Evolutionary conservation across 2,888 invertebrate genomes (phyloP), one percentile per base, ranked within the genome.

Genomic region (Dioctria linearis): DNA sequence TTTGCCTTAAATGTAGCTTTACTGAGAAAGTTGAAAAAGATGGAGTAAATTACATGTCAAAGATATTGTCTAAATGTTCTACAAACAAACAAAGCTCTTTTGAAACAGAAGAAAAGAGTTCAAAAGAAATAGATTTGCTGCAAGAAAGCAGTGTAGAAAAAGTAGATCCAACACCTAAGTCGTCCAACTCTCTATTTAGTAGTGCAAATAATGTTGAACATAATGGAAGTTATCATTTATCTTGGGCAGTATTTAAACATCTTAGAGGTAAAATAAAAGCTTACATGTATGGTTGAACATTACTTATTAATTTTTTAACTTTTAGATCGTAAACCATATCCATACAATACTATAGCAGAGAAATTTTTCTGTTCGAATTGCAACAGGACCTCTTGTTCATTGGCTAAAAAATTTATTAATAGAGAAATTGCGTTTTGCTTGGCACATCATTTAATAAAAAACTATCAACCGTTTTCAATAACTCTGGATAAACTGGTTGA

Each of bases 201-300:
- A 6, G 8, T 5, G 59, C 51, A 54, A 37, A 25, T 9, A 51
- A 54, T 4, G 51, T n/a, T 25, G 37, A 63, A 63, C 5, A 39
- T 63, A 9, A 37, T 79, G 67, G 83, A 67, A 75, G 84, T 65
- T 89, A 89, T 83, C 89, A 89, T 82, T 85, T 89, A 57, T 86
- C 88, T 76, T 89, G 89, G 89, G 88, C 87, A 37, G 88, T 89
- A 37, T 89, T 89, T 79, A 87, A 87, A 76, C 88, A 89, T 84
- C 82, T 89, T 75, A 85, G 85, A 83, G 85, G 87, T 87, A 83
- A 82, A 80, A 25, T 13, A 71, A 46, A 13, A 59, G 6, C 42
- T 25, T 25, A 25, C 25, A 25, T 25, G 25, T n/a, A n/a, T n/a
- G 13, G 61, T 65, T 40, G 43, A 37, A 51, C 40, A 54, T n/a